Conservation (phyloP, 2,113 vertebrate genomes). For the Scolopax mira region DNA sequence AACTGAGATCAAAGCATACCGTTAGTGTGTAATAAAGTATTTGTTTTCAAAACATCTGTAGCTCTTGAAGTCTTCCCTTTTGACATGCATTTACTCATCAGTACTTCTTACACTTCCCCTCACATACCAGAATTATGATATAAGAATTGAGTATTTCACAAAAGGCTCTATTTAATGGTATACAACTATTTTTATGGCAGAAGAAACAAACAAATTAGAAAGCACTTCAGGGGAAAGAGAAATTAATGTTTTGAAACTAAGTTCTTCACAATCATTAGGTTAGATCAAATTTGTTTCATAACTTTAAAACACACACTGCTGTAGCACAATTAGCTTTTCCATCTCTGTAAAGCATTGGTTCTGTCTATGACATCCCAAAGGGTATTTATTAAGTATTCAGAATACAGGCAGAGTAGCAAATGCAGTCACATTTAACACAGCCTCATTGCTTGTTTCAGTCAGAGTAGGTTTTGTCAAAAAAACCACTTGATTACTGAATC, state of each 20-base stretch:
- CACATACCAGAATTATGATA: background rate
- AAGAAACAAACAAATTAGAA: background rate
- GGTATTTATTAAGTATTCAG: background rate
- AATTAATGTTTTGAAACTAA: background rate
- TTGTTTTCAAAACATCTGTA: background rate
- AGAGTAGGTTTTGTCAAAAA: constrained; percentile 53
- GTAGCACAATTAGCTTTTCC: background rate
- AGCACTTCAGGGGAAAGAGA: background rate
- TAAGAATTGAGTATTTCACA: background rate
- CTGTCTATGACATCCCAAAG: background rate
- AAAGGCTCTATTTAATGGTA: background rate
- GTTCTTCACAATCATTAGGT: background rate
- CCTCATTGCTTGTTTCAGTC: constrained; percentile 46
- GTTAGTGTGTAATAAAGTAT: background rate
- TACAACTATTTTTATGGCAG: background rate
- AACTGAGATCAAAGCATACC: background rate
- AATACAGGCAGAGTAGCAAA: background rate
- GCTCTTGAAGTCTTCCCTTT: background rate
- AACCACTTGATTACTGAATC: constrained; percentile 49
- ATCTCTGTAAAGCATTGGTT: background rate
- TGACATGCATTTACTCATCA: background rate
- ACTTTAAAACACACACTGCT: background rate
- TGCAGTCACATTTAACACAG: background rate
- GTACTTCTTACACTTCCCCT: background rate
- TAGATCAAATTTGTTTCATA: background rate